Evolutionary conservation across 1,140 invertebrate genomes (phyloP).

Genomic region (Ericerus pela): DNA sequence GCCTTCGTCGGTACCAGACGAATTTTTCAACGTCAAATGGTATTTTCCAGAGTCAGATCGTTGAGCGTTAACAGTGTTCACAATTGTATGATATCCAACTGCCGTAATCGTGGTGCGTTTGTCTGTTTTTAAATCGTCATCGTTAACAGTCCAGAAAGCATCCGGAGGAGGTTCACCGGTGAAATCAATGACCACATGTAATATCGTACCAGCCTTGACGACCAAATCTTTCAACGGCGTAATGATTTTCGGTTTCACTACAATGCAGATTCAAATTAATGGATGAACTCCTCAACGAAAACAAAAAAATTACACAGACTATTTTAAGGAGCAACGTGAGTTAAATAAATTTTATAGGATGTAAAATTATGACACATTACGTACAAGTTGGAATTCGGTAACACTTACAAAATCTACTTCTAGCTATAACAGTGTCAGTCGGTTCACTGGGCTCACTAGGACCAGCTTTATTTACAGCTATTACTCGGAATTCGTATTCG

Average conservation of each 20-base stretch:
- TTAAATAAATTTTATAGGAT: too few species aligned
- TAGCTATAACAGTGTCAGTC: constrained; percentile 71
- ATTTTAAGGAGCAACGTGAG: too few species aligned
- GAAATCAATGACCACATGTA: constrained; percentile 84
- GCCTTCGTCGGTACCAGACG: constrained; percentile 76
- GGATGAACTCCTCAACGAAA: constrained; percentile 21
- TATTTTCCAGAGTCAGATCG: constrained; percentile 71
- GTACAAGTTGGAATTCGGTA: neutral
- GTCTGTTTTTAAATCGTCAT: constrained; percentile 52
- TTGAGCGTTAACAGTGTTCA: constrained; percentile 78
- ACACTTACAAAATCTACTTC: constrained; percentile 59
- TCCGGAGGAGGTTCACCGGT: constrained; percentile 78
- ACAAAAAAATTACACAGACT: constrained; percentile 11
- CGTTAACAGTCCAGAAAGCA: constrained; percentile 66
- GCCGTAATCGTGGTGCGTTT: constrained; percentile 65
- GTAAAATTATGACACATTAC: too few species aligned
- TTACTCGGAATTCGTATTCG: constrained; percentile 91
- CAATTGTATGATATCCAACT: constrained; percentile 77
- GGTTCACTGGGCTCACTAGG: constrained; percentile 88
- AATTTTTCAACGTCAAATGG: constrained; percentile 65
- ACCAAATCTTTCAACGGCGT: constrained; percentile 73
- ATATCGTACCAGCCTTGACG: constrained; percentile 80
- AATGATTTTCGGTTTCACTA: constrained; percentile 80
- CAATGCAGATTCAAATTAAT: constrained; percentile 23
- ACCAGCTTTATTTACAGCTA: constrained; percentile 89